Evolutionary conservation across 2,113 vertebrate species (phyloP).

Genomic region (Amphiprion ocellaris): DNA sequence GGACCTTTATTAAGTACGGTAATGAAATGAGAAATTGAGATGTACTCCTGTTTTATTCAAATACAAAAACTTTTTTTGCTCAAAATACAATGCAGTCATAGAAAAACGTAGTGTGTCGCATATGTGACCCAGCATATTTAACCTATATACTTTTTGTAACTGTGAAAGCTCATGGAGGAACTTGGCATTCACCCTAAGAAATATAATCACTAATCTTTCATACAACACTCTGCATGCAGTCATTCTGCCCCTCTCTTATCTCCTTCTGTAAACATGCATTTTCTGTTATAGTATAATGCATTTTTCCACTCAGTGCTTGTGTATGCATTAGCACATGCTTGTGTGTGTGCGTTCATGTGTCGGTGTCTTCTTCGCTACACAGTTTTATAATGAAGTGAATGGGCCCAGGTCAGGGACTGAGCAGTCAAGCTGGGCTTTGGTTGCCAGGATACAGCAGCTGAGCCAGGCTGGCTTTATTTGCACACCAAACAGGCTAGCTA

Average conservation of each 20-base stretch:
- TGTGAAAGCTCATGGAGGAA: neutral
- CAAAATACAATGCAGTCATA: conserved; percentile 4
- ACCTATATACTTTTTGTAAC: conserved; percentile 3
- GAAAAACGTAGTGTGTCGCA: neutral
- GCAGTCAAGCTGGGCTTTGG: conserved; percentile 76
- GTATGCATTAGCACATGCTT: conserved; percentile 28
- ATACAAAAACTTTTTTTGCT: neutral
- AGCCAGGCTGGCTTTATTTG: conserved; percentile 84
- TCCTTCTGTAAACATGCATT: conserved; percentile 6
- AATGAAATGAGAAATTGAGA: neutral
- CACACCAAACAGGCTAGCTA: conserved; percentile 81
- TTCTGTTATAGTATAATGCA: conserved; percentile 37
- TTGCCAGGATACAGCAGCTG: conserved; percentile 87
- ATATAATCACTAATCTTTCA: conserved; percentile 25
- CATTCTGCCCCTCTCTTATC: conserved; percentile 3
- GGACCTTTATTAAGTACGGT: neutral
- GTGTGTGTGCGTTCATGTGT: conserved; percentile 72
- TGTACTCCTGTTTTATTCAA: neutral
- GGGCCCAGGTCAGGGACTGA: conserved; percentile 84
- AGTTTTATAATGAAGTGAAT: conserved; percentile 89
- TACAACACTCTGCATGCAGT: neutral
- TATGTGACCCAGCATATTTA: neutral
- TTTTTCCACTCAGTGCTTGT: conserved; percentile 25
- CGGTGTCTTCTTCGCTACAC: conserved; percentile 82
- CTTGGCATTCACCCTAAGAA: neutral